Evolutionary conservation across 2,113 vertebrate genomes (phyloP), one percentile per base, ranked within the genome.

Genomic region (Chloroceryle aenea): DNA sequence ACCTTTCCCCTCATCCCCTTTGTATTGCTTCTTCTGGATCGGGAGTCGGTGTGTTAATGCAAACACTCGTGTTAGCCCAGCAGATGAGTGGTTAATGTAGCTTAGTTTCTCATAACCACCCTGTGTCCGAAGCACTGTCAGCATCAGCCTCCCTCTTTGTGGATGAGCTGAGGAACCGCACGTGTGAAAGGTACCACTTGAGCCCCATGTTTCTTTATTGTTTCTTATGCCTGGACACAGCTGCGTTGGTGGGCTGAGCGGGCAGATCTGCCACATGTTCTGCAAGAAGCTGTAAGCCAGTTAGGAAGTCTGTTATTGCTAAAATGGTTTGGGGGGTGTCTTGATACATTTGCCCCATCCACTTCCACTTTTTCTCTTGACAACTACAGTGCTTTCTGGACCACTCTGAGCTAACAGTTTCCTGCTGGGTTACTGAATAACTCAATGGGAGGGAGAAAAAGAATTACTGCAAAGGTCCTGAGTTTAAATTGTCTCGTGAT

Each of bases 101-200:
- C 8, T 32, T 25, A 6, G 15, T 48, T 26, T 48, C 48, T 18
- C 12, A 4, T 42, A 18, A 17, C 26, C 27, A 16, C 5, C 9
- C 34, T 36, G 19, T 36, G 34, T 32, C 7, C 34, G 6, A n/a
- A 8, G 25, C 0, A 4, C 38, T 32, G 30, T 22, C 59, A 10
- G 29, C 45, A 9, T 50, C 47, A 18, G 32, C 42, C 21, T 67
- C 20, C 36, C 9, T 32, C 8, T 74, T 42, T 34, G 76, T 42
- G 45, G 6, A 4, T 26, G 18, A 13, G 47, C 14, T n/a, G 12
- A 48, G 45, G 50, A 36, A 4, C 79, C 2, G 10, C 7, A 7
- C 3, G 4, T 14, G 45, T 23, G 45, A 47, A 53, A 30, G 1
- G 1, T n/a, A 6, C 15, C 1, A 0, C 30, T 55, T 73, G 12